Evolutionary conservation across 1,140 invertebrate species (phyloP).

Genomic region (Coelopa frigida): DNA sequence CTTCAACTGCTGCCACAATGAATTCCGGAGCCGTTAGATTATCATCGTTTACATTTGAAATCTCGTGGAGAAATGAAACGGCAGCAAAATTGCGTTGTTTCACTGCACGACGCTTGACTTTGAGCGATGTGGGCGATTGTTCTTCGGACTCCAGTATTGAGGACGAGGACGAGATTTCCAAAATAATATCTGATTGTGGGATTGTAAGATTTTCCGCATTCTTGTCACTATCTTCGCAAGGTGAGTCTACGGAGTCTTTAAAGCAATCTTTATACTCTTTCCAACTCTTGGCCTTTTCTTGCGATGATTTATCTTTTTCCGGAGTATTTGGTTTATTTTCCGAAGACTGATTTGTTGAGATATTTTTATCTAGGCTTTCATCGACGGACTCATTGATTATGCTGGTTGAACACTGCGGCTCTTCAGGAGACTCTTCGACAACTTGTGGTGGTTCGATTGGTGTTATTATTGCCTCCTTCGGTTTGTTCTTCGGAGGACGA

Average conservation of each 20-base stretch:
- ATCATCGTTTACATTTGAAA: slow-evolving; percentile 2
- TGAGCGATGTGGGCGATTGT: neutral
- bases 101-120: neutral
- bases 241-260: neutral
- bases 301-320: slow-evolving; percentile 1
- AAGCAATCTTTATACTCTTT: slow-evolving; percentile 13
- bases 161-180: slow-evolving; percentile 7
- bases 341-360: too few species aligned
- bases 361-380: too few species aligned
- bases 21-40: neutral
- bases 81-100: slow-evolving; percentile 5
- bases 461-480: too few species aligned
- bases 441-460: too few species aligned
- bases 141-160: slow-evolving; percentile 1
- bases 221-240: neutral
- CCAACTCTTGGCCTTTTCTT: slow-evolving; percentile 9
- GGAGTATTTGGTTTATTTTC: too few species aligned
- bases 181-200: neutral
- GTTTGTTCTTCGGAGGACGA: slow-evolving; percentile 10
- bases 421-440: too few species aligned
- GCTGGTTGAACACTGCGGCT: too few species aligned
- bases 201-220: neutral
- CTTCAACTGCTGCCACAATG: slow-evolving; percentile 9
- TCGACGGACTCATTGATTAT: too few species aligned
- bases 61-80: slow-evolving; percentile 7